Conservation (phyloP, 2,888 invertebrate species). For the Tanypteryx hageni region DNA sequence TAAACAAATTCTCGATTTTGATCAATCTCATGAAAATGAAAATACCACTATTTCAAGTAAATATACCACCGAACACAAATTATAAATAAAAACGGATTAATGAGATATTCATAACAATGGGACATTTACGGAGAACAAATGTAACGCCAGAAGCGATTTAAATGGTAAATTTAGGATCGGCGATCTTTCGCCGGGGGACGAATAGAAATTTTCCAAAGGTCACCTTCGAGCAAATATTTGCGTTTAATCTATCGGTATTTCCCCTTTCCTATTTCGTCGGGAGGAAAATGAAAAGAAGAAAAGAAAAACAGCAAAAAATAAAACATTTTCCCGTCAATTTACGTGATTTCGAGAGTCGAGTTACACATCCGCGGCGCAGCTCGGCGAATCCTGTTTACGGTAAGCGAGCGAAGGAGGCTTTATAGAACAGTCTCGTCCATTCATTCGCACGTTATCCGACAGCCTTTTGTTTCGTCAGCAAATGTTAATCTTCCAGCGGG, state of each 20-base stretch:
- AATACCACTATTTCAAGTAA: too few species aligned
- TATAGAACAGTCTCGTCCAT: background rate
- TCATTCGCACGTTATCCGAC: background rate
- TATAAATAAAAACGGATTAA: background rate
- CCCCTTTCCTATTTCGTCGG: background rate
- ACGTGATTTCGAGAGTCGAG: background rate
- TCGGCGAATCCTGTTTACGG: constrained; percentile 6
- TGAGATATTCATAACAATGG: background rate
- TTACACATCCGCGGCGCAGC: background rate
- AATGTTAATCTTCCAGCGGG: background rate
- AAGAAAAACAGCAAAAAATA: background rate
- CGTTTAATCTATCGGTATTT: background rate
- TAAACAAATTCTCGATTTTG: background rate
- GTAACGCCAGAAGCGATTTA: background rate
- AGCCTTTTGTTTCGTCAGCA: constrained; percentile 9
- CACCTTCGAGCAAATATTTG: background rate
- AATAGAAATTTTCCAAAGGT: background rate
- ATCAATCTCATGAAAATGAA: background rate
- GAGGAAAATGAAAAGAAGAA: too few species aligned
- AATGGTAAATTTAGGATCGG: background rate
- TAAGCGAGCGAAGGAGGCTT: background rate
- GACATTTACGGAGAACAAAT: background rate
- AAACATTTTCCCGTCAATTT: background rate
- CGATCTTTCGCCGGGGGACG: background rate
- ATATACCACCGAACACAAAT: background rate